Percentiles rank a stretch among this genome's conserved stretches.
Conservation (phyloP, 2,113 vertebrate genomes). For the Alligator mississippiensis region DNA sequence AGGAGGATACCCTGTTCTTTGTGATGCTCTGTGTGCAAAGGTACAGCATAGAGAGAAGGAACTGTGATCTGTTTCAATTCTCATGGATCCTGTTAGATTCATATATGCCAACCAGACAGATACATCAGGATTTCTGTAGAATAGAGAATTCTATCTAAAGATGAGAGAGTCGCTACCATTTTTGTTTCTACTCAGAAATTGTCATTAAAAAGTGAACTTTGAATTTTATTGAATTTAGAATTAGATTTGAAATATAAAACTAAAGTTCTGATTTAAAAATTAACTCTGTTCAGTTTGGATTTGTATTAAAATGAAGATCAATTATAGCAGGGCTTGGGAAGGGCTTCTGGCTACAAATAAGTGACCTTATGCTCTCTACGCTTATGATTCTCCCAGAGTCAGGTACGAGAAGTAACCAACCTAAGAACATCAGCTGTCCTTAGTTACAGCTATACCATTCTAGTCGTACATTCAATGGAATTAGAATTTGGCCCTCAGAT, state of each 20-base stretch:
- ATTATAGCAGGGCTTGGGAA: background rate
- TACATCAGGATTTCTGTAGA: too few species aligned
- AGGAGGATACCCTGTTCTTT: background rate
- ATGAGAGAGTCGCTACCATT: background rate
- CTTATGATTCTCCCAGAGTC: background rate
- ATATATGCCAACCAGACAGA: too few species aligned
- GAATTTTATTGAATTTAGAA: too few species aligned
- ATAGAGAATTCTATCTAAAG: background rate
- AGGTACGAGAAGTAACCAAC: background rate
- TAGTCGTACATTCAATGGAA: background rate
- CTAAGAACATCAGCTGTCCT: background rate
- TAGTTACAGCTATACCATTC: background rate
- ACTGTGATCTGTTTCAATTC: background rate
- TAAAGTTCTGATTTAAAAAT: slow-evolving; percentile 14
- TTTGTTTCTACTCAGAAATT: background rate
- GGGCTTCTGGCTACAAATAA: slow-evolving; percentile 1
- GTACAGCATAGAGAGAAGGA: background rate
- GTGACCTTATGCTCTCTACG: background rate
- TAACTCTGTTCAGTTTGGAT: background rate
- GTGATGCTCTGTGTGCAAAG: background rate
- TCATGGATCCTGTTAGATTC: background rate
- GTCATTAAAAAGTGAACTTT: background rate
- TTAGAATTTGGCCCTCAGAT: background rate
- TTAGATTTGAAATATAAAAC: too few species aligned
- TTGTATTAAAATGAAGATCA: background rate